A percentile compares a stretch with the other conserved stretches of the same genome.
Evolutionary conservation across 92 coral and sea anemone species (phyloP).

Genomic region (Palythoa grandis): DNA sequence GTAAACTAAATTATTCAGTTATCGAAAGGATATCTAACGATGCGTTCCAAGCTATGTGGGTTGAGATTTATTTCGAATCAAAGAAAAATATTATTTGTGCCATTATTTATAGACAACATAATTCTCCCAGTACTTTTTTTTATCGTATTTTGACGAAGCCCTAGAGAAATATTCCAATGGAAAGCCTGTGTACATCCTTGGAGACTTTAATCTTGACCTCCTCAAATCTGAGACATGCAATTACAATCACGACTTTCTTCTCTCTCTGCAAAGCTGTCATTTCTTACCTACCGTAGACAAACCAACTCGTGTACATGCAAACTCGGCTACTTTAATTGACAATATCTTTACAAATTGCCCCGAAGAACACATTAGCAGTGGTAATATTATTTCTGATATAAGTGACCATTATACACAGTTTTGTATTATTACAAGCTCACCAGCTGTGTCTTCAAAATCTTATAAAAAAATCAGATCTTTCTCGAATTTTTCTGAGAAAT

Average conservation of each 20-base stretch:
- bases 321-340: slow-evolving; percentile 1
- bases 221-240: slow-evolving; percentile 4
- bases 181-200: not conserved
- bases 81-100: not conserved
- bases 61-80: not conserved
- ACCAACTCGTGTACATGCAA: slow-evolving; percentile 5
- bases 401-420: too few relatives aligned
- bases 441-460: not conserved
- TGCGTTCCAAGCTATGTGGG: not conserved
- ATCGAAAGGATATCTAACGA: not conserved
- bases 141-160: not conserved
- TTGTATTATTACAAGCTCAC: not conserved
- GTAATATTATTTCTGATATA: not conserved
- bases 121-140: not conserved
- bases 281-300: not conserved
- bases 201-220: slow-evolving; percentile 4
- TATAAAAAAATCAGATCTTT: slow-evolving; percentile 23
- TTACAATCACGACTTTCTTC: not conserved
- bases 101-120: not conserved
- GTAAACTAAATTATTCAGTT: not conserved
- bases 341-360: not conserved
- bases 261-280: not conserved
- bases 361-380: not conserved
- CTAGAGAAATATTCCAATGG: not conserved
- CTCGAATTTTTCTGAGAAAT: slow-evolving; percentile 37